phyloP scores from a whole-genome alignment of 2,113 vertebrate species.

The Tichodroma muraria region DNA sequence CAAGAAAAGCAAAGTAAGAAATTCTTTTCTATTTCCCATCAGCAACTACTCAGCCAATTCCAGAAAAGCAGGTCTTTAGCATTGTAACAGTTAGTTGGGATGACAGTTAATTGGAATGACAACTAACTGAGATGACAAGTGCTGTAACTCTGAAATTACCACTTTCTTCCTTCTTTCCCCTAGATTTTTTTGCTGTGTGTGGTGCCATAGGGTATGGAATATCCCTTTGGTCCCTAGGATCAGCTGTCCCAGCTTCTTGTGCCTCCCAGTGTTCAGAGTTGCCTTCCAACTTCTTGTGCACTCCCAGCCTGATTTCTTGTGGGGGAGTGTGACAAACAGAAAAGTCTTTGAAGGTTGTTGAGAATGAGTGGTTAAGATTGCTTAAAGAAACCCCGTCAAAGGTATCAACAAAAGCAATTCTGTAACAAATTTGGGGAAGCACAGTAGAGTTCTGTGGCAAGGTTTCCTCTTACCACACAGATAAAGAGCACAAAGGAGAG shows the following conservation, averaged over 20 bases:
- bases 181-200: background rate
- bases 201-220: too few relatives aligned
- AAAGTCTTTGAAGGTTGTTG: background rate
- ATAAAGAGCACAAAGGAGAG: background rate
- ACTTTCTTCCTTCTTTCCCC: background rate
- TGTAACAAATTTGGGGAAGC: background rate
- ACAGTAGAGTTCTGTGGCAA: fast-evolving
- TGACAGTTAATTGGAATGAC: background rate
- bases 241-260: background rate
- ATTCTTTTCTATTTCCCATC: background rate
- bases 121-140: too few relatives aligned
- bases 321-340: fast-evolving
- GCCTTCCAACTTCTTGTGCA: background rate
- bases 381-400: background rate
- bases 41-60: background rate
- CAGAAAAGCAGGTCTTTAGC: background rate
- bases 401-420: background rate
- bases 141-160: fast-evolving
- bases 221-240: background rate
- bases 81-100: background rate
- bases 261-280: too few relatives aligned
- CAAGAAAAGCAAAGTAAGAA: background rate
- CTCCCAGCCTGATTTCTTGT: background rate
- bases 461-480: background rate
- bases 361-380: background rate